These are phyloP conservation scores for Trichogramma dendrolimi DNA, from an alignment of 2,888 invertebrate species.

Conservation along the genomic window DNA sequence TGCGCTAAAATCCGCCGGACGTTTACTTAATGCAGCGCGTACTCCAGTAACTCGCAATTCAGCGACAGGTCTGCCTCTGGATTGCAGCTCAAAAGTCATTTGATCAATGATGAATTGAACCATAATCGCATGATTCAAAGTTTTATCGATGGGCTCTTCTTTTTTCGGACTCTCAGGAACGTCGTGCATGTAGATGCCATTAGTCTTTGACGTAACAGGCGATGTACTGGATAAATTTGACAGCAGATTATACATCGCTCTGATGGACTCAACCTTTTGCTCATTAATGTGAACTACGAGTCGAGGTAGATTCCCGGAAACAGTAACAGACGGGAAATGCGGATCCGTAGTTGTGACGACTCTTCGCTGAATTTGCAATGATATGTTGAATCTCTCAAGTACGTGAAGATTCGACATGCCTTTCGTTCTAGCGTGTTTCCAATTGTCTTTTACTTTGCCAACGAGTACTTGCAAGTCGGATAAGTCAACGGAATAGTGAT, in stretches of 20 bases:
- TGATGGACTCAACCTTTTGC: slow-evolving; percentile 72
- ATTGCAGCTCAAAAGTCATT: slow-evolving; percentile 75
- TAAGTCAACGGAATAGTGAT: slow-evolving; percentile 62
- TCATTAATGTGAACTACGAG: slow-evolving; percentile 88
- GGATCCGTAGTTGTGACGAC: slow-evolving; percentile 80
- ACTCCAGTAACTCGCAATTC: slow-evolving; percentile 89
- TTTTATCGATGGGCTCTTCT: slow-evolving; percentile 42
- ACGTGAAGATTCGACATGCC: slow-evolving; percentile 82
- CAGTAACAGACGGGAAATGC: slow-evolving; percentile 76
- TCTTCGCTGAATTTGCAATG: slow-evolving; percentile 70
- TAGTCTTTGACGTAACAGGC: slow-evolving; percentile 28
- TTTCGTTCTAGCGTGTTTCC: slow-evolving; percentile 81
- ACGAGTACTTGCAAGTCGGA: slow-evolving; percentile 68
- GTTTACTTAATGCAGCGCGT: slow-evolving; percentile 69
- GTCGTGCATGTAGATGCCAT: slow-evolving; percentile 18
- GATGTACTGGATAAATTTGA: slow-evolving; percentile 39
- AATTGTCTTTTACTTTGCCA: slow-evolving; percentile 83
- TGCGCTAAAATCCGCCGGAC: slow-evolving; percentile 70
- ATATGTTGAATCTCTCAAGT: slow-evolving; percentile 65
- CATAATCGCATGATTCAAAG: slow-evolving; percentile 58
- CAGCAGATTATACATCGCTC: slow-evolving; percentile 56
- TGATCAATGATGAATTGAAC: slow-evolving; percentile 85
- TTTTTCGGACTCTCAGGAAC: slow-evolving; percentile 46
- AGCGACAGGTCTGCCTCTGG: slow-evolving; percentile 82
- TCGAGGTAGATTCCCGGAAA: slow-evolving; percentile 82